phyloP scores from a whole-genome alignment of 2,888 invertebrate genomes.

The Altica lythri region DNA sequence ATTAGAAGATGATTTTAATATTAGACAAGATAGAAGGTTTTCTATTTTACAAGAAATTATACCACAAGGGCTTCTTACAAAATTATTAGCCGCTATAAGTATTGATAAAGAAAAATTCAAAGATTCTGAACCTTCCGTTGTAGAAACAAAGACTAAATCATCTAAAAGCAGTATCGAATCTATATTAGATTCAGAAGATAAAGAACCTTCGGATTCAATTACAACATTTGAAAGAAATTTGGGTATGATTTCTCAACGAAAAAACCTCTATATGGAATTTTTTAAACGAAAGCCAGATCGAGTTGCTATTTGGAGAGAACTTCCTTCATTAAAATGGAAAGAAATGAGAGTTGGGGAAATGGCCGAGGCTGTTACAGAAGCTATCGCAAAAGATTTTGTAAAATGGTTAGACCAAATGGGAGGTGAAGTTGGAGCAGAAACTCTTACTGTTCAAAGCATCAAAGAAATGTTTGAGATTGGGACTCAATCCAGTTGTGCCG shows the following conservation, averaged over 20 bases:
- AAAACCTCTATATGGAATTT: slow-evolving; percentile 47
- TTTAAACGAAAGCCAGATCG: slow-evolving; percentile 49
- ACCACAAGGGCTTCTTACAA: slow-evolving; percentile 32
- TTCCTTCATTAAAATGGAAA: slow-evolving; percentile 49
- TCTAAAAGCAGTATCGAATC: no score
- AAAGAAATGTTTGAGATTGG: slow-evolving; percentile 61
- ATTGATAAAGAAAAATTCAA: slow-evolving; percentile 7
- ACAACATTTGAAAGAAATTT: slow-evolving; percentile 7
- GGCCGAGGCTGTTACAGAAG: slow-evolving; percentile 51
- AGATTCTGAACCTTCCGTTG: background rate
- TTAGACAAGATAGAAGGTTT: slow-evolving; percentile 37
- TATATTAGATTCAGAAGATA: no score
- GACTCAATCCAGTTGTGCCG: slow-evolving; percentile 63
- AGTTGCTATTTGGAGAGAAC: slow-evolving; percentile 52
- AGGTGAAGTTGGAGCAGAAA: slow-evolving; percentile 38
- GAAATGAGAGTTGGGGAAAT: slow-evolving; percentile 49
- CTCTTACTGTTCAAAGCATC: slow-evolving; percentile 45
- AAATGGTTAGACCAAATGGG: slow-evolving; percentile 51
- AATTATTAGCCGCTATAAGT: slow-evolving; percentile 33
- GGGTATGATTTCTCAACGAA: slow-evolving; percentile 1
- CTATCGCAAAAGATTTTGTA: slow-evolving; percentile 53
- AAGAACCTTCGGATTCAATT: background rate
- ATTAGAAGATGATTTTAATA: slow-evolving; percentile 47
- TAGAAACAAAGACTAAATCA: no score
- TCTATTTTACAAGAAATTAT: slow-evolving; percentile 40